Conservation (phyloP, 2,888 invertebrate genomes). For the Limnephilus lunatus region DNA sequence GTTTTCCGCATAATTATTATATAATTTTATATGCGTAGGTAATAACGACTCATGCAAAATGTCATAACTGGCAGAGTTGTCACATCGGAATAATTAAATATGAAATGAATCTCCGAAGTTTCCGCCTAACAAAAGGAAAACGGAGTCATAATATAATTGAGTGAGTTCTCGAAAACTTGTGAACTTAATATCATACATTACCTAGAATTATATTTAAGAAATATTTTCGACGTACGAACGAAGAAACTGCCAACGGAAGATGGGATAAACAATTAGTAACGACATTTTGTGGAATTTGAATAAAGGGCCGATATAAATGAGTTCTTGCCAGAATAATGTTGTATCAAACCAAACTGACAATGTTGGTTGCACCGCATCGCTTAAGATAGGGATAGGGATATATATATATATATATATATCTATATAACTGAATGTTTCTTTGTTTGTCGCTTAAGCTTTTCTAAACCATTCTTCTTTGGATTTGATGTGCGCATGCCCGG, state of each 20-base stretch:
- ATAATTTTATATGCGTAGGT: not conserved
- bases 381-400: no score
- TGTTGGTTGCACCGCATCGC: no score
- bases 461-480: no score
- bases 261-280: not conserved
- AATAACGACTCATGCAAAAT: slow-evolving; percentile 5
- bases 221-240: not conserved
- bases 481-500: no score
- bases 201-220: slow-evolving; percentile 12
- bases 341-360: no score
- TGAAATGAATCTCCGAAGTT: slow-evolving; percentile 16
- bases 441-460: no score
- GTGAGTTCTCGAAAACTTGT: slow-evolving; percentile 4
- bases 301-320: no score
- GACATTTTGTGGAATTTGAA: not conserved
- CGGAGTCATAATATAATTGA: not conserved
- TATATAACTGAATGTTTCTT: no score
- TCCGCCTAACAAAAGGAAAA: slow-evolving; percentile 20
- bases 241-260: not conserved
- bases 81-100: slow-evolving; percentile 35
- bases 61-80: slow-evolving; percentile 18
- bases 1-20: not conserved
- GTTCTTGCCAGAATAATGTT: no score
- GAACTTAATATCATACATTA: slow-evolving; percentile 4
- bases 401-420: no score